Percentiles rank a stretch among this genome's conserved stretches.
Evolutionary conservation across 1,140 invertebrate genomes (phyloP).

Genomic region (Drosophila malerkotliana): DNA sequence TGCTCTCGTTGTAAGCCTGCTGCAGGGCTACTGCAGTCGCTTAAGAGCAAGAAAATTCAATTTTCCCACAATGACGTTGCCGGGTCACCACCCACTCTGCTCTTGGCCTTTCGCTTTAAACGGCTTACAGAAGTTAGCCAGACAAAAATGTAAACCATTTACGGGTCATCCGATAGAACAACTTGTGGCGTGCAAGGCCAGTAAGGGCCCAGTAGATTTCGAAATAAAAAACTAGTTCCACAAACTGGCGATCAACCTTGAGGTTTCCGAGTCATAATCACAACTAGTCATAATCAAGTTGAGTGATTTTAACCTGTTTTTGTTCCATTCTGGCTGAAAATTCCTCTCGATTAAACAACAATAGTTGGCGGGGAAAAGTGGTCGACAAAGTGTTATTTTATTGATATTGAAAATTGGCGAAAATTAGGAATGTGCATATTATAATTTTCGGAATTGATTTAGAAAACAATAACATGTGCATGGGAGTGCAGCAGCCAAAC

Average conservation of each 20-base stretch:
- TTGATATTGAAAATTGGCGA: constrained; percentile 22
- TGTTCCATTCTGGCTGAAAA: neutral
- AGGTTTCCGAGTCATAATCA: neutral
- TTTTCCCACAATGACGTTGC: constrained; percentile 59
- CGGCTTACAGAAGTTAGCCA: constrained; percentile 64
- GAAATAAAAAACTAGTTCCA: constrained; percentile 29
- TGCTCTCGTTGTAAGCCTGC: constrained; percentile 26
- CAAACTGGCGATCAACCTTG: constrained; percentile 22
- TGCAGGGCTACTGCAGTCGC: constrained; percentile 37
- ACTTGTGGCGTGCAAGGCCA: constrained; percentile 67
- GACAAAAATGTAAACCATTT: constrained; percentile 74
- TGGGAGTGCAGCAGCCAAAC: constrained; percentile 1
- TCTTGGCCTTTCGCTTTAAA: constrained; percentile 57
- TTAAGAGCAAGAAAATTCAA: constrained; percentile 73
- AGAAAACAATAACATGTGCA: constrained; percentile 7
- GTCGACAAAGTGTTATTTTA: neutral
- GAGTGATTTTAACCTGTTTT: constrained; percentile 12
- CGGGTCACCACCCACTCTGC: constrained; percentile 2
- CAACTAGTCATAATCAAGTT: constrained; percentile 9
- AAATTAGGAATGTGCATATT: constrained; percentile 14
- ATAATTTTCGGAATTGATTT: constrained; percentile 5
- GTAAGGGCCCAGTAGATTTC: neutral
- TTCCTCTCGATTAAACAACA: constrained; percentile 19
- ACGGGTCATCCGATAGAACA: constrained; percentile 36
- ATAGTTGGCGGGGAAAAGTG: constrained; percentile 12